Evolutionary conservation across 2,797 vertebrate genomes (phyloP), one percentile per base, ranked within the genome.

Genomic region (Sebastes taczanowskii): DNA sequence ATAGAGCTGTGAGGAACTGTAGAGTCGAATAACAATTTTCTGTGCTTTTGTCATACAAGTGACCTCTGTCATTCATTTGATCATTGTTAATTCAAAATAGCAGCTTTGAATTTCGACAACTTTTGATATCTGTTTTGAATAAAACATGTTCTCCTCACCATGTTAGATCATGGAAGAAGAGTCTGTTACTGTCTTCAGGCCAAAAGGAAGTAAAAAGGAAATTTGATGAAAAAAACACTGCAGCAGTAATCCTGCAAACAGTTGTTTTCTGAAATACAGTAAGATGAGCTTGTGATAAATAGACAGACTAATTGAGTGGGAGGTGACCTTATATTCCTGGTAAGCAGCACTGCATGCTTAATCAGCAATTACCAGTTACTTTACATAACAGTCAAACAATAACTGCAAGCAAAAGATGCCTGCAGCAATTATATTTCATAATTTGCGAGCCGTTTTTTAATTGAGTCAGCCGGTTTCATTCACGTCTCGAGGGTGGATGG

Each of bases 381-480:
- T 94, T 91, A 90, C 88, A 90, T 94, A 91, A 92, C 76, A 64
- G n/a, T 86, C 34, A 86, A 88, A 81, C 83, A 88, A 83, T 82
- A 87, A 84, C 74, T 74, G 73, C 81, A 81, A 74, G 74, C 65
- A 86, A 90, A 91, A 85, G 88, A 89, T 87, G 87, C 84, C 77
- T 70, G 75, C 75, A 68, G 84, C 83, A 93, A 93, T 94, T 92
- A 89, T 38, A 88, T 85, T 77, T 85, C 56, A 83, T 89, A 86
- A 93, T 90, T 91, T 89, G 86, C 64, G n/a, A 86, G 34, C 16
- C 9, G 29, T 80, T 84, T 67, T 85, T 91, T 91, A 94, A 94
- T 95, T 91, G 86, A 91, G 83, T 88, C 74, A 53, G 63, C 62
- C 81, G 65, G 72, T 88, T 91, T 92, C 88, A 90, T 92, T 93